Percentiles rank a stretch among this genome's conserved stretches.
Conservation (phyloP, 1,140 invertebrate genomes). For the Drosophila novamexicana region DNA sequence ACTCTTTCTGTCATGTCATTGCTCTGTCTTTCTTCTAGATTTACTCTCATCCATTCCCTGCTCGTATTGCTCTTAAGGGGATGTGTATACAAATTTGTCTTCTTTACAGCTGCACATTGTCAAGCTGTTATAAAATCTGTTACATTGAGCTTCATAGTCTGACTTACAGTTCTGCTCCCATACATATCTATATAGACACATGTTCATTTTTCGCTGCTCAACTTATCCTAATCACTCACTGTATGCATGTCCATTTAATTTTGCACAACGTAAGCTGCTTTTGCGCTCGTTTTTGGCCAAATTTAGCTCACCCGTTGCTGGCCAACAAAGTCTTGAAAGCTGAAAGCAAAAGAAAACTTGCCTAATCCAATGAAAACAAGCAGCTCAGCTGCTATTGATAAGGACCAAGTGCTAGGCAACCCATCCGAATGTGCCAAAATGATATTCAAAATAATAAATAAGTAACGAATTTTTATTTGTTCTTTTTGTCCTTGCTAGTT, state of each 20-base stretch:
- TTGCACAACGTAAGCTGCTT: constrained; percentile 43
- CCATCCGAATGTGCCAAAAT: constrained; percentile 14
- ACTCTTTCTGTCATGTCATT: no score
- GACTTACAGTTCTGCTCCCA: neutral
- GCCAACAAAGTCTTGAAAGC: neutral
- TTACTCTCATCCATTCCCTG: no score
- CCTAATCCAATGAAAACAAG: constrained; percentile 79
- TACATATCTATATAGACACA: neutral
- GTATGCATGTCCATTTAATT: constrained; percentile 37
- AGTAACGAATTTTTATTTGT: neutral
- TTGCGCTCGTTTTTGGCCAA: constrained; percentile 15
- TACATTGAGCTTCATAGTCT: neutral
- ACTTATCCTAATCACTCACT: constrained; percentile 10
- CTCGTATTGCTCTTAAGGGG: no score
- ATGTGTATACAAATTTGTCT: no score
- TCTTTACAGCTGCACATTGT: neutral
- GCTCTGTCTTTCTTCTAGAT: no score
- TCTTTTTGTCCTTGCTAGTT: neutral
- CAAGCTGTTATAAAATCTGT: constrained; percentile 6
- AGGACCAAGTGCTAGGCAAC: constrained; percentile 55
- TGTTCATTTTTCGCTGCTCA: neutral
- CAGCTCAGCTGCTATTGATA: constrained; percentile 76
- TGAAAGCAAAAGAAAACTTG: constrained; percentile 53
- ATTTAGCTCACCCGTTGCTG: constrained; percentile 5
- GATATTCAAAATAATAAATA: constrained; percentile 22